These are phyloP conservation scores for Silurus lanzhouensis DNA, from an alignment of 2,797 vertebrate genomes.

Conservation along the genomic window DNA sequence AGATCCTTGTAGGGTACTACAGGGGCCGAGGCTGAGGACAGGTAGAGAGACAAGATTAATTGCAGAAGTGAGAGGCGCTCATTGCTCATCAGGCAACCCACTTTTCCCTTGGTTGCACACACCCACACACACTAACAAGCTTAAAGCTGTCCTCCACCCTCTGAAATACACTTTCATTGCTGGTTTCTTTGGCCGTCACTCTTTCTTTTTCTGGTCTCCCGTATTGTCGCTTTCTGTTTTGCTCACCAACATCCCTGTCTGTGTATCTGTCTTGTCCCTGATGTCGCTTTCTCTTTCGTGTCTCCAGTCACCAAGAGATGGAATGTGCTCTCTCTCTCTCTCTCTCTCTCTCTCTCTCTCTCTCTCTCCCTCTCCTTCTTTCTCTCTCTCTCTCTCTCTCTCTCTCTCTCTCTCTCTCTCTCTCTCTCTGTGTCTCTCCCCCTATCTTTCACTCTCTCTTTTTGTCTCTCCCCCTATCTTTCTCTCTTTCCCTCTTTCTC, in stretches of 20 bases:
- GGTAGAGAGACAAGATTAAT: constrained; percentile 98
- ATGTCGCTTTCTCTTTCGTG: constrained; percentile 70
- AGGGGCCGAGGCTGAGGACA: constrained; percentile 86
- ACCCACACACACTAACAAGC: constrained; percentile 45
- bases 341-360: constrained; percentile 49
- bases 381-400: constrained; percentile 9
- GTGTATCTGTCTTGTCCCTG: constrained; percentile 43
- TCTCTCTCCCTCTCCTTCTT: constrained; percentile 41
- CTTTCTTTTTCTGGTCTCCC: constrained; percentile 62
- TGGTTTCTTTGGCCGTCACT: constrained; percentile 33
- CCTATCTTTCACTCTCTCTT: constrained; percentile 29
- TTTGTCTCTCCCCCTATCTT: constrained; percentile 37
- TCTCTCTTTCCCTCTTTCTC: constrained; percentile 9
- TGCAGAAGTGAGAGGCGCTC: constrained; percentile 84
- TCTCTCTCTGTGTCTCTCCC: background rate
- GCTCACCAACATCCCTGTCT: constrained; percentile 49
- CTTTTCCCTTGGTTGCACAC: constrained; percentile 40
- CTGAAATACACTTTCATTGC: constrained; percentile 9
- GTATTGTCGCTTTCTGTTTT: constrained; percentile 70
- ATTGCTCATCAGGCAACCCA: constrained; percentile 73
- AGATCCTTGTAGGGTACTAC: constrained; percentile 73
- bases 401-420: no score
- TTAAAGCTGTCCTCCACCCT: background rate
- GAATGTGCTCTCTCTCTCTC: constrained; percentile 56
- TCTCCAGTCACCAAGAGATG: constrained; percentile 45